Evolutionary conservation across 92 coral and sea anemone genomes (phyloP).

Genomic region (Heteractis magnifica): DNA sequence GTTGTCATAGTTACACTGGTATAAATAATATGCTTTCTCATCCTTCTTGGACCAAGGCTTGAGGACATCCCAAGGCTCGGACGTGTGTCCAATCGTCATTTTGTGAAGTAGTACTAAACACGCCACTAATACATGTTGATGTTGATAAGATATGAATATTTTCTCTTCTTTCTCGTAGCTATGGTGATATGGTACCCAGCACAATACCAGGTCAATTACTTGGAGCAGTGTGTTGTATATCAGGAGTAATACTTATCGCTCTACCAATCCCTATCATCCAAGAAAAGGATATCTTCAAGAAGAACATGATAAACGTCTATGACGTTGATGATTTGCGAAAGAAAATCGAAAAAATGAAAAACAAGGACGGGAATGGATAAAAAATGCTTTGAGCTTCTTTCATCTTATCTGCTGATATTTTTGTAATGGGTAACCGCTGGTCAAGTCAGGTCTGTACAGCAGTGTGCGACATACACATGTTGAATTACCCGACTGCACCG

Average conservation of each 20-base stretch:
- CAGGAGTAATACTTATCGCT: conserved; percentile 88
- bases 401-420: not conserved
- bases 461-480: no score
- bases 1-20: no score
- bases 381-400: not conserved
- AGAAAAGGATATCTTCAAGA: conserved; percentile 91
- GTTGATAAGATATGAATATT: not conserved
- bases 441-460: not conserved
- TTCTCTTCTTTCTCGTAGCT: conserved; percentile 36
- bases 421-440: not conserved
- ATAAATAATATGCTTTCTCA: no score
- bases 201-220: conserved; percentile 73
- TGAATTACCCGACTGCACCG: no score
- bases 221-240: conserved; percentile 86
- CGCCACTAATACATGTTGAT: no score
- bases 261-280: conserved; percentile 91
- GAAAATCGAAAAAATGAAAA: conserved; percentile 69
- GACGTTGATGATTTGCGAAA: conserved; percentile 76
- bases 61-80: no score
- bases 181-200: conserved; percentile 89
- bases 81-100: no score
- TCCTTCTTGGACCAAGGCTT: no score
- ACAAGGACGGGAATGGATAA: conserved; percentile 9
- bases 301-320: conserved; percentile 77
- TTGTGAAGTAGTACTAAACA: no score